phyloP scores from a whole-genome alignment of 2,797 vertebrate genomes.

The Cebuella pygmaea region DNA sequence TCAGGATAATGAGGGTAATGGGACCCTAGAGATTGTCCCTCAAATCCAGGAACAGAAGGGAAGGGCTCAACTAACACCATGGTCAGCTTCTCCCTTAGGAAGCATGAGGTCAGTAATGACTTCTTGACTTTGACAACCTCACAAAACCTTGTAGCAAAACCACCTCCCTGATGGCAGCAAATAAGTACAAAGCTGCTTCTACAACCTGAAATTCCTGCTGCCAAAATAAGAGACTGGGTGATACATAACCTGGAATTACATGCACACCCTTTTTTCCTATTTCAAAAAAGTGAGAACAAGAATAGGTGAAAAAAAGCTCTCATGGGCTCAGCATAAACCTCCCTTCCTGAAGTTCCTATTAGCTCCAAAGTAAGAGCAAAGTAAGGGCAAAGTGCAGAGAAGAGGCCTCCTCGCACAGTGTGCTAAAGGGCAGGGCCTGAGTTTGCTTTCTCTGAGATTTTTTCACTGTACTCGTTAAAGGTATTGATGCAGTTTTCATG shows the following conservation, averaged over 20 bases:
- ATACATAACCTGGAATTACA: neutral
- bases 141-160: neutral
- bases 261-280: neutral
- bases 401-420: rapidly evolving
- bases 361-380: neutral
- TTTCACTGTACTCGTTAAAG: neutral
- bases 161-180: neutral
- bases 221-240: neutral
- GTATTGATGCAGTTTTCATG: neutral
- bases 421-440: neutral
- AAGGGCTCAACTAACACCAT: neutral
- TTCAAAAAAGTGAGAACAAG: neutral
- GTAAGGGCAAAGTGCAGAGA: neutral
- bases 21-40: neutral
- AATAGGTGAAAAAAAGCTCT: neutral
- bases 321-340: neutral
- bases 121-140: neutral
- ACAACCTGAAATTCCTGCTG: neutral
- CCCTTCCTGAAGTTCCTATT: neutral
- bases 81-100: neutral
- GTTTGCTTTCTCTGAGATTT: neutral
- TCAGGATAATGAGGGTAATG: neutral
- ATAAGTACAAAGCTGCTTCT: neutral
- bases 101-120: neutral
- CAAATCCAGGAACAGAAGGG: neutral